These are phyloP conservation scores for Apteryx mantelli DNA, from an alignment of 2,113 vertebrate species.

Conservation along the genomic window DNA sequence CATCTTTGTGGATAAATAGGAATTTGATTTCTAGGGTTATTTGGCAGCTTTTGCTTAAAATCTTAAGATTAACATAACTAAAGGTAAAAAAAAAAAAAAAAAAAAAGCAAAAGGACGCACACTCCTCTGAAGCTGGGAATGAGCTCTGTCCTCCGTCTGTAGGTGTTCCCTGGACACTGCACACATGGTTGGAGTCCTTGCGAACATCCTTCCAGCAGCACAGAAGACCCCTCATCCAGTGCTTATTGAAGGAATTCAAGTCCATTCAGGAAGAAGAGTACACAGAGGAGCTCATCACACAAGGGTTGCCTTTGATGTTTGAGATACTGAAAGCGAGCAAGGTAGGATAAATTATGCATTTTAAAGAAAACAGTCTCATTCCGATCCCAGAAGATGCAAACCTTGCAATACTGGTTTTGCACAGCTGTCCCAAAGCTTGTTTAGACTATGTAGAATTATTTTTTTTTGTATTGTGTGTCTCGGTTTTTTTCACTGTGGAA, in stretches of 20 bases:
- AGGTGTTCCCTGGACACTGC: constrained; percentile 96
- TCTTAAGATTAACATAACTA: not conserved
- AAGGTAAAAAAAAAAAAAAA: not conserved
- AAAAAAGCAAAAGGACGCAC: not conserved
- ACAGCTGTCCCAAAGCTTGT: not conserved
- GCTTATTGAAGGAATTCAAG: constrained; percentile 95
- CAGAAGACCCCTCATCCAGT: constrained; percentile 92
- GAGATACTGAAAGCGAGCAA: constrained; percentile 97
- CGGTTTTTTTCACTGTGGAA: not conserved
- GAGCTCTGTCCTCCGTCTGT: not conserved
- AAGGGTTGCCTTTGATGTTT: constrained; percentile 94
- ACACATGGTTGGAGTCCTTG: constrained; percentile 95
- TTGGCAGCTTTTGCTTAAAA: not conserved
- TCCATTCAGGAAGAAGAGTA: constrained; percentile 97
- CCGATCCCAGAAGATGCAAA: not conserved
- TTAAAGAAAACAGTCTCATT: not conserved
- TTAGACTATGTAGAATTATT: not conserved
- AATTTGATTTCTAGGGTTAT: not conserved
- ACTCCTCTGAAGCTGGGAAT: not conserved
- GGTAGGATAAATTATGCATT: constrained; percentile 71
- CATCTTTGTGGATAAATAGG: not conserved
- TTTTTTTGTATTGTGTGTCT: not conserved
- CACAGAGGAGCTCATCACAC: constrained; percentile 91
- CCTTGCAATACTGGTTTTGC: not conserved
- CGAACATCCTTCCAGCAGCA: constrained; percentile 93